phyloP scores from a whole-genome alignment of 2,113 vertebrate species.

The Solenodon paradoxus region DNA sequence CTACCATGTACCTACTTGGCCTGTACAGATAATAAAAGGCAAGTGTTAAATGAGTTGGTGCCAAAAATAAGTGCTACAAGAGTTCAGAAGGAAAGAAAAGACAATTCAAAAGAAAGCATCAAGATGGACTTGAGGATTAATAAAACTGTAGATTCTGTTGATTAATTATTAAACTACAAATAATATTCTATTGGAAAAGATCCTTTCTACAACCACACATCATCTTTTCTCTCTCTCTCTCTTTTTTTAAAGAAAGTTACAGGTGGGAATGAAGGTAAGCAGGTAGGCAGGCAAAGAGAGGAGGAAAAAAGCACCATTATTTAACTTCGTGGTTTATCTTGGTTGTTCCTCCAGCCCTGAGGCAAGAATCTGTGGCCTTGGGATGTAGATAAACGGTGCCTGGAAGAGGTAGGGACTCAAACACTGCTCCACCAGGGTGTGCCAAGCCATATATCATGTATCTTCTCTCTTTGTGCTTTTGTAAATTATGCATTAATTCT shows the following conservation, averaged over 20 bases:
- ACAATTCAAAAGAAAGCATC: not conserved
- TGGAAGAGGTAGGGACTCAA: no score
- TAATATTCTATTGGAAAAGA: not conserved
- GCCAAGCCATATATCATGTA: not conserved
- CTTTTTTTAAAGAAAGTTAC: no score
- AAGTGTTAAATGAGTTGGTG: not conserved
- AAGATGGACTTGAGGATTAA: not conserved
- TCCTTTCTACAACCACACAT: not conserved
- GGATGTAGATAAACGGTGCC: no score
- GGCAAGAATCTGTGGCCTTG: no score
- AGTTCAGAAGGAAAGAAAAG: constrained; percentile 15
- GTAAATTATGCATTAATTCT: not conserved
- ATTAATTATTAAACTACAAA: not conserved
- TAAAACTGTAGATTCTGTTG: not conserved
- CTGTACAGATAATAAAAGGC: not conserved
- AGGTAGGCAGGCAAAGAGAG: no score
- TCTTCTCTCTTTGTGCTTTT: constrained; percentile 18
- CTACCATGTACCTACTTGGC: not conserved
- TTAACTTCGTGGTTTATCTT: no score
- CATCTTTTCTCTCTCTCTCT: not conserved
- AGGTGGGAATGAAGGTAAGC: no score
- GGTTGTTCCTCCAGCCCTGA: no score
- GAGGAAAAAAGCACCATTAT: no score
- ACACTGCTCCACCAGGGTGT: no score
- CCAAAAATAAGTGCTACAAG: not conserved